phyloP scores from a whole-genome alignment of 1,140 invertebrate species.

The Choristoneura fumiferana region DNA sequence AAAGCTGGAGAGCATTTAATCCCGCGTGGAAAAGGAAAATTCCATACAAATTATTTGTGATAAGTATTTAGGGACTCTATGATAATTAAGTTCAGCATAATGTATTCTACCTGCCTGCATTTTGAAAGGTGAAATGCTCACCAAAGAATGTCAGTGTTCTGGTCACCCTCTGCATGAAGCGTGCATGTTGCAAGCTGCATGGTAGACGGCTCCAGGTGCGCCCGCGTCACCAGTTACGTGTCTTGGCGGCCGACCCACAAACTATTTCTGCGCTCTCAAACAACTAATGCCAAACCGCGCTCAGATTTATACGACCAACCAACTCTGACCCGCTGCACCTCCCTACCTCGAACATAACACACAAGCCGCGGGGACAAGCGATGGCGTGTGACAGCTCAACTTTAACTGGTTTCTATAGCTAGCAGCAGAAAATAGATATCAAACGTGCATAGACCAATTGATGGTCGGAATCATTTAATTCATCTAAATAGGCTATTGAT shows the following conservation, averaged over 20 bases:
- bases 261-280: slow-evolving; percentile 62
- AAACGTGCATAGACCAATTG: slow-evolving; percentile 20
- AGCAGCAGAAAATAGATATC: slow-evolving; percentile 26
- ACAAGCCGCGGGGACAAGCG: not conserved
- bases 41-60: too few species aligned
- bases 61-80: too few species aligned
- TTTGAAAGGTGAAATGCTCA: too few species aligned
- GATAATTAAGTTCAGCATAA: too few species aligned
- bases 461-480: slow-evolving; percentile 34
- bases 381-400: slow-evolving; percentile 21
- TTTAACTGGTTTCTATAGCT: slow-evolving; percentile 25
- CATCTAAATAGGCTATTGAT: slow-evolving; percentile 27
- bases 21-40: too few species aligned
- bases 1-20: too few species aligned
- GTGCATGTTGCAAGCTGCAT: slow-evolving; percentile 1
- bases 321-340: slow-evolving; percentile 26
- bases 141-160: too few species aligned
- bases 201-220: slow-evolving; percentile 56
- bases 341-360: slow-evolving; percentile 18
- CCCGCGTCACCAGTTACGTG: slow-evolving; percentile 42
- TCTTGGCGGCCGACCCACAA: slow-evolving; percentile 47
- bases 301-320: slow-evolving; percentile 27
- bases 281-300: slow-evolving; percentile 48
- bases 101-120: too few species aligned
- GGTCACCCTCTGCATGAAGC: too few species aligned